Evolutionary conservation across 2,888 invertebrate genomes (phyloP), one percentile per base, ranked within the genome.

Genomic region (Machimus rusticus): DNA sequence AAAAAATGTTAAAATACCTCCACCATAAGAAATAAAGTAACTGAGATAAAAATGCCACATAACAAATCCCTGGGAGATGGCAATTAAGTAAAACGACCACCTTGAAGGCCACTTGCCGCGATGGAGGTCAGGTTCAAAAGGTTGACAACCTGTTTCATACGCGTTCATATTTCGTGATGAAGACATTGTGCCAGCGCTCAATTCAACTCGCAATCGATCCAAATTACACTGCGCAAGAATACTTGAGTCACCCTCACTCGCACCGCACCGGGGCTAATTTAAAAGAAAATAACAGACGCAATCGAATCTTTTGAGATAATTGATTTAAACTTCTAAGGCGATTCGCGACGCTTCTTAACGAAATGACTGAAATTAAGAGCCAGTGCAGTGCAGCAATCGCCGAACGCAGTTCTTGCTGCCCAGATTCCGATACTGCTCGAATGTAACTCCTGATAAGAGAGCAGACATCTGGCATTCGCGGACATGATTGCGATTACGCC

Each of bases 21-120:
- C 57, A 57, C 57, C 57, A 57, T 57, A 57, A 57, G 57, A n/a
- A 57, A 57, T 23, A 57, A 8, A 57, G 9, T 57, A 57, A 57
- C 23, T 19, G 23, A 57, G 57, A 23, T 19, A 57, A 57, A 57
- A 57, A 57, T 57, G 57, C 57, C 57, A 57, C 23, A 57, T 57
- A 57, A 57, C 57, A 57, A 57, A 57, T 19, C 57, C 57, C 57
- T 57, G 57, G 57, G 57, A n/a, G 9, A 57, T 57, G 57, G 57
- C 57, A 23, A n/a, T 96, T 88, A 97, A 93, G 86, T 97, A 93
- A 91, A 97, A 97, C 91, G 97, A 97, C 78, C 94, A 93, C 92
- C 96, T 95, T 89, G 93, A 95, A 84, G 94, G 95, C 97, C 97
- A 97, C 87, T 95, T 94, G 84, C 96, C 96, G 86, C 95, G 91